Base-by-base conservation (phyloP, 2,888 invertebrate genomes). In the Seira sanloemensis region DNA sequence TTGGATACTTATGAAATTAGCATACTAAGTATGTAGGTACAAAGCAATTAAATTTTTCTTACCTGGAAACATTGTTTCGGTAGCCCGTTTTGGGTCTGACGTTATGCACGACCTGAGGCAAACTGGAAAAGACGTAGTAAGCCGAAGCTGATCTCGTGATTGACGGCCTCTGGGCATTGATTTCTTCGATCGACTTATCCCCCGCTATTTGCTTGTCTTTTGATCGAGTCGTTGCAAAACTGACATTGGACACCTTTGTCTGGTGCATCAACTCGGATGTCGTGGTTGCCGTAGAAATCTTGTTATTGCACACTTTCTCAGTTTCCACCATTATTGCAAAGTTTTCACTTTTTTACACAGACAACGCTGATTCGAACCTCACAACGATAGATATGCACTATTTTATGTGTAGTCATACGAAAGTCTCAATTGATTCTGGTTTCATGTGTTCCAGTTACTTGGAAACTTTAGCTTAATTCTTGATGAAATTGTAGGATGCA, bases 11-110 rank as follows among this genome's bases (percentile, higher is more conserved):
- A n/a, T n/a, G n/a, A n/a, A n/a, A n/a, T n/a, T n/a, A n/a, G n/a
- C n/a, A n/a, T n/a, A n/a, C n/a, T n/a, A n/a, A n/a, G n/a, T n/a
- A n/a, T n/a, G n/a, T n/a, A n/a, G n/a, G n/a, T n/a, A n/a, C n/a
- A n/a, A n/a, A n/a, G n/a, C n/a, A n/a, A n/a, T n/a, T n/a, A n/a
- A n/a, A n/a, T n/a, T n/a, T n/a, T n/a, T n/a, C n/a, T 75, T 81
- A 81, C 81, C 81, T 81, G n/a, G 81, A 76, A 1, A 81, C 81
- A 37, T 81, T 81, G 26, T 81, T 81, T 16, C 81, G 21, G 24
- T 81, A 81, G 9, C 81, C 76, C 1, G 75, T 81, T 24, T 76
- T 81, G 1, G 81, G 81, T 12, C 81, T 26, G 0, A 75, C 71
- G 26, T 62, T 76, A 27, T 75, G 71, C 24, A 81, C 81, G 16